phyloP scores from a whole-genome alignment of 2,113 vertebrate genomes.

The Ctenodactylus gundi region DNA sequence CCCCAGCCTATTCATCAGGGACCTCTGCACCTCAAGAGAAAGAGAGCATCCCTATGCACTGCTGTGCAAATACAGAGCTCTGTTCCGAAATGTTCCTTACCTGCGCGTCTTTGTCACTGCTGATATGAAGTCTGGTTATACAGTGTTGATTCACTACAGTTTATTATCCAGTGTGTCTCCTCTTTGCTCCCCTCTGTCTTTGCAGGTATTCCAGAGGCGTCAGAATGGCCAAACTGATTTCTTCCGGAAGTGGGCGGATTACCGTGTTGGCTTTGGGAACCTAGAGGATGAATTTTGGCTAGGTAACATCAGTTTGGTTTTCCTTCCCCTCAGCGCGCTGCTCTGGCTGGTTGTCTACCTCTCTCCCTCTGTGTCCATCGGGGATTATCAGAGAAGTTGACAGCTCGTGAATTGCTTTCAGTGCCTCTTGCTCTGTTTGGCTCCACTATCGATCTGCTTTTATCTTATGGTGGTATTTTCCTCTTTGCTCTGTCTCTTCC shows the following conservation, averaged over 20 bases:
- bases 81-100: neutral
- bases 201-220: conserved; percentile 95
- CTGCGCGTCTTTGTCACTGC: neutral
- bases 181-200: neutral
- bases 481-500: conserved; percentile 66
- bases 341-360: neutral
- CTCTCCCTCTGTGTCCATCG: neutral
- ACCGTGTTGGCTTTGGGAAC: conserved; percentile 94
- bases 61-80: neutral
- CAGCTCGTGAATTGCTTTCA: conserved; percentile 61
- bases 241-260: conserved; percentile 97
- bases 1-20: neutral
- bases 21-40: neutral
- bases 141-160: neutral
- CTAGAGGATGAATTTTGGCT: conserved; percentile 99
- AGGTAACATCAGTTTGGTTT: conserved; percentile 85
- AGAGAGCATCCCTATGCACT: neutral
- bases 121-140: neutral
- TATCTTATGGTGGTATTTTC: conserved; percentile 47
- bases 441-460: conserved; percentile 52
- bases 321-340: neutral
- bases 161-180: neutral
- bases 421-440: conserved; percentile 52
- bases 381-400: neutral
- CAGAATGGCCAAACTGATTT: conserved; percentile 98